A percentile compares a stretch with the other conserved stretches of the same genome.
These are phyloP conservation scores for Macaca fascicularis DNA, from an alignment of 2,113 vertebrate species.

Conservation along the genomic window DNA sequence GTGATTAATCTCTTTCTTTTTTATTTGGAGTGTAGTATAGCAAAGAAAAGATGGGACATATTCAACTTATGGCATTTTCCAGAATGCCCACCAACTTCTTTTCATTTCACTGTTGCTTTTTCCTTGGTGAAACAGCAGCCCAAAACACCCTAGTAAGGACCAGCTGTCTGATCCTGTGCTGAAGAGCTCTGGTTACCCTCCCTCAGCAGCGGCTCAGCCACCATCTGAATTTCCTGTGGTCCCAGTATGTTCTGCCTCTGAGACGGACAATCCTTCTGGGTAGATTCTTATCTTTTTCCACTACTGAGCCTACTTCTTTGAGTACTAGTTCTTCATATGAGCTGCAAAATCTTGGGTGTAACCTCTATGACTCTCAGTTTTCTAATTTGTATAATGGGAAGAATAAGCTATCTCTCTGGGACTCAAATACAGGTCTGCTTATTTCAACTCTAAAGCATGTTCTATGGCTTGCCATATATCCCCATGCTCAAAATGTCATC, in stretches of 20 bases:
- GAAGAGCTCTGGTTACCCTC: not conserved
- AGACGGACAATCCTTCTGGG: not conserved
- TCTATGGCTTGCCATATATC: not conserved
- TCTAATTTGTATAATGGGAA: not conserved
- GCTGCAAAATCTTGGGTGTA: not conserved
- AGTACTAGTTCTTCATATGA: not conserved
- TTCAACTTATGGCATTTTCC: not conserved
- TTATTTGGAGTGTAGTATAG: not conserved
- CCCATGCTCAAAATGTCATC: not conserved
- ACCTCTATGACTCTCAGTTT: conserved; percentile 33
- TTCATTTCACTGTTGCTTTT: not conserved
- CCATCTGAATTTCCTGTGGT: conserved; percentile 5
- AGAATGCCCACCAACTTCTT: conserved; percentile 10
- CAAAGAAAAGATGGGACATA: not conserved
- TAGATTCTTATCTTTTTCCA: not conserved
- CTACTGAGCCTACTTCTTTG: not conserved
- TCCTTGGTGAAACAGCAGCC: not conserved
- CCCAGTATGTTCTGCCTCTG: not conserved
- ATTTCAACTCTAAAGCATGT: conserved; percentile 2
- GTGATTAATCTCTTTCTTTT: conserved; percentile 18
- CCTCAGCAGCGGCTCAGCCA: not conserved
- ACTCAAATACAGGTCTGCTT: not conserved
- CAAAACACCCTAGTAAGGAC: not conserved
- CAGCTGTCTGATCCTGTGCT: not conserved
- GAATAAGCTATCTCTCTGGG: not conserved